Evolutionary conservation across 2,113 vertebrate species (phyloP).

Genomic region (Fukomys damarensis): DNA sequence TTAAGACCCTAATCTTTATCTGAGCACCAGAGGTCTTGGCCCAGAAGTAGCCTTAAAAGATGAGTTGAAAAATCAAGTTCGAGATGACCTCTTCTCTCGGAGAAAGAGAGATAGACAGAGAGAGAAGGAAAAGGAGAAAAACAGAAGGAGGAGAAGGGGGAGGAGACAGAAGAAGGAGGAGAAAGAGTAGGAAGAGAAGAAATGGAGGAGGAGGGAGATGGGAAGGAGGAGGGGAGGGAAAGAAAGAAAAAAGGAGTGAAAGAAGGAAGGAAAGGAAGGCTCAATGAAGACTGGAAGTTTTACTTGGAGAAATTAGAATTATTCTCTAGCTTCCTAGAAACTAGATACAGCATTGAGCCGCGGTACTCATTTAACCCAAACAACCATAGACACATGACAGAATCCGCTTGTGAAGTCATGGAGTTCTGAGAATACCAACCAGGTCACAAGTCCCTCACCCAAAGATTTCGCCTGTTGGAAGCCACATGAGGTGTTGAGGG

Average conservation of each 20-base stretch:
- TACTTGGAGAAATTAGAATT: neutral
- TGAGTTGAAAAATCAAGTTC: neutral
- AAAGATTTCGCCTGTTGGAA: neutral
- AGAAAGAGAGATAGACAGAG: neutral
- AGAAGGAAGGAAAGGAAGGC: neutral
- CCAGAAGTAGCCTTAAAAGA: neutral
- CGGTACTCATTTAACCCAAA: neutral
- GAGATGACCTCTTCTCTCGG: neutral
- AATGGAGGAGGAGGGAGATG: neutral
- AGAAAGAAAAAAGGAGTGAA: no score
- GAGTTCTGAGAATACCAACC: neutral
- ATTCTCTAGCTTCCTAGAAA: neutral
- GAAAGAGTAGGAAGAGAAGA: neutral
- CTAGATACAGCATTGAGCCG: neutral
- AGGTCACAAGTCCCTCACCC: neutral
- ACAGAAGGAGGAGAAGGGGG: accelerated
- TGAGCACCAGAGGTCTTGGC: neutral
- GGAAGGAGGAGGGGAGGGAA: no score
- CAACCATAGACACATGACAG: neutral
- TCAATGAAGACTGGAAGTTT: neutral
- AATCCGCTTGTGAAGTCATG: neutral
- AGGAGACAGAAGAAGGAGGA: accelerated
- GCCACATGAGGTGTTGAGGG: no score
- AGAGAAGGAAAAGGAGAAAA: neutral
- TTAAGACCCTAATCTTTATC: neutral